Conservation (phyloP, 2,797 vertebrate genomes). For the Sebastes nivosus region DNA sequence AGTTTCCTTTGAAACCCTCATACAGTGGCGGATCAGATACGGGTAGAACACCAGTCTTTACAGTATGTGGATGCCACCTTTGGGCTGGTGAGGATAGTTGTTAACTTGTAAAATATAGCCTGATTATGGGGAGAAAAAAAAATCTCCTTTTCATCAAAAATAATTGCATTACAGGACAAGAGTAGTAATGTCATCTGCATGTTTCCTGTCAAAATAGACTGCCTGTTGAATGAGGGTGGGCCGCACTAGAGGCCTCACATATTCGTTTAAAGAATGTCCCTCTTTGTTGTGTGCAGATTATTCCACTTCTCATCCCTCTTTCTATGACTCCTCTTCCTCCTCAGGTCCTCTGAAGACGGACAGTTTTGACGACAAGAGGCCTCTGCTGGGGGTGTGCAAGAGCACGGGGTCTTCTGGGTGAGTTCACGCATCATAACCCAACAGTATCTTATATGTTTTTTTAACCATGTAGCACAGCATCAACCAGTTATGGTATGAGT, state of each 20-base stretch:
- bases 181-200: constrained; percentile 81
- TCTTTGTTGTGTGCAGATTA: constrained; percentile 71
- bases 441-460: background rate
- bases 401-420: constrained; percentile 96
- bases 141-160: constrained; percentile 14
- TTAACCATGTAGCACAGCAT: background rate
- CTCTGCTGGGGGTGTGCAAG: constrained; percentile 96
- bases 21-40: background rate
- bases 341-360: constrained; percentile 91
- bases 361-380: constrained; percentile 94
- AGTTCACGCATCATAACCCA: constrained; percentile 70
- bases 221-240: constrained; percentile 67
- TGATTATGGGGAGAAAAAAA: background rate
- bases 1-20: constrained; percentile 35
- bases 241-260: constrained; percentile 61
- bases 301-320: constrained; percentile 52
- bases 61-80: constrained; percentile 9
- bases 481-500: background rate
- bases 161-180: constrained; percentile 76
- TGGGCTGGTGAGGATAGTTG: constrained; percentile 29
- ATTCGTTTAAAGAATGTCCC: constrained; percentile 69
- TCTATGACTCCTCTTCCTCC: constrained; percentile 45
- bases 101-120: constrained; percentile 39
- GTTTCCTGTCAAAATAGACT: constrained; percentile 75
- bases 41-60: background rate